Evolutionary conservation across 2,797 vertebrate species (phyloP).

Genomic region (Neosilurus mollespiculum): DNA sequence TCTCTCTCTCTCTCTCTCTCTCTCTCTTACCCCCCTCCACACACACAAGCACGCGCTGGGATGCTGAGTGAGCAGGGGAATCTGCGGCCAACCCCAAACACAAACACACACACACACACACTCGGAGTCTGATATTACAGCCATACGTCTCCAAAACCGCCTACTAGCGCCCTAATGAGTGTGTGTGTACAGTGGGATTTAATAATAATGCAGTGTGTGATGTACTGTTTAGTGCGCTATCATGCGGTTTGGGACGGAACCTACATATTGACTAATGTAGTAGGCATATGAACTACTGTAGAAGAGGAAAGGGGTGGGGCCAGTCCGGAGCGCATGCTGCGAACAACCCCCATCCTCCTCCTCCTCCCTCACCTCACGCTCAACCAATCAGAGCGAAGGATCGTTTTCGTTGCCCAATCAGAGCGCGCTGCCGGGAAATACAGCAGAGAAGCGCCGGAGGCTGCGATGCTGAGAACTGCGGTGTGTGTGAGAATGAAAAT

Average conservation of each 20-base stretch:
- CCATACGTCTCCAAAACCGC: background rate
- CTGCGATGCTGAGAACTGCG: slow-evolving; percentile 66
- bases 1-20: slow-evolving; percentile 21
- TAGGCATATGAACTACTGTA: slow-evolving; percentile 42
- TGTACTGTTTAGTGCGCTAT: background rate
- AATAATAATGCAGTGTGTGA: background rate
- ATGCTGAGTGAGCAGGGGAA: slow-evolving; percentile 44
- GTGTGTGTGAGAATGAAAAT: slow-evolving; percentile 64
- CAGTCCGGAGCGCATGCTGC: slow-evolving; percentile 21
- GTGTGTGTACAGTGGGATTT: background rate
- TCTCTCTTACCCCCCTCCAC: background rate
- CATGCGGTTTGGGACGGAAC: slow-evolving; percentile 23
- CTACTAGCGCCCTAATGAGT: background rate
- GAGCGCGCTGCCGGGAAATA: slow-evolving; percentile 73
- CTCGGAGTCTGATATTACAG: background rate
- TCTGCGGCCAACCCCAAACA: slow-evolving; percentile 49
- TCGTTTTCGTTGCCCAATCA: slow-evolving; percentile 76
- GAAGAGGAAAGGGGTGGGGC: slow-evolving; percentile 40
- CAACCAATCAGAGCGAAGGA: slow-evolving; percentile 65
- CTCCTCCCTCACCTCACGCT: background rate
- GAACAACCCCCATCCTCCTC: too few species aligned
- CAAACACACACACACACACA: slow-evolving; percentile 29
- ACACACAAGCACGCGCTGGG: slow-evolving; percentile 14
- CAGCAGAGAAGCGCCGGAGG: slow-evolving; percentile 72
- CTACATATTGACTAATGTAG: slow-evolving; percentile 30